phyloP scores from a whole-genome alignment of 2,888 invertebrate genomes.

The Dasypolia templi region DNA sequence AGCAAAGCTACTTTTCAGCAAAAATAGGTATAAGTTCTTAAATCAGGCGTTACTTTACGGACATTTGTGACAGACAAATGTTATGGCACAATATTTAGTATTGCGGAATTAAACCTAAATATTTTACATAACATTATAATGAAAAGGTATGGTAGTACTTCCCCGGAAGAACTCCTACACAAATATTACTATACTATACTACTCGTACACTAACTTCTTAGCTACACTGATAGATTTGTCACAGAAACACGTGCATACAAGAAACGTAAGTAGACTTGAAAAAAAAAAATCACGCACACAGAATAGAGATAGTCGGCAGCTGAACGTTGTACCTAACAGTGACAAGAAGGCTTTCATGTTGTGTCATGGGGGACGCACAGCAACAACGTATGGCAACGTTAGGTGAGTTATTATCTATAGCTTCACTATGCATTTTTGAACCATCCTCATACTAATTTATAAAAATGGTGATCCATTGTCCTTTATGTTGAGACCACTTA shows the following conservation, averaged over 20 bases:
- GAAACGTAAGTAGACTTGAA: background rate
- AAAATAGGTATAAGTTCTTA: too few species aligned
- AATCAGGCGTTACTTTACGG: background rate
- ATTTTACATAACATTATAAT: background rate
- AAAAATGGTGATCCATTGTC: too few species aligned
- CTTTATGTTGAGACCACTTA: background rate
- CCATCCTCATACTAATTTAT: background rate
- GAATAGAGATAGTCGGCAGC: background rate
- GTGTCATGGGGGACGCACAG: too few species aligned
- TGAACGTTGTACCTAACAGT: background rate
- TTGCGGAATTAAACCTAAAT: background rate
- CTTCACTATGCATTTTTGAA: background rate
- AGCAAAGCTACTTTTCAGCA: background rate
- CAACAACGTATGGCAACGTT: background rate
- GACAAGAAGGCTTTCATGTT: background rate
- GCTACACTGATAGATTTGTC: background rate
- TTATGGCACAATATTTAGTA: background rate
- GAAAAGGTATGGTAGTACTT: background rate
- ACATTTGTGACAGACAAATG: background rate
- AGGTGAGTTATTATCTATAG: background rate
- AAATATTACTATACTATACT: background rate
- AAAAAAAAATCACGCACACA: background rate
- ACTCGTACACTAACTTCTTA: background rate
- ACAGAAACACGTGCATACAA: background rate
- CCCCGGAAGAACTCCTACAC: background rate